Conservation (phyloP, 2,888 invertebrate genomes). For the Melanophora roralis region DNA sequence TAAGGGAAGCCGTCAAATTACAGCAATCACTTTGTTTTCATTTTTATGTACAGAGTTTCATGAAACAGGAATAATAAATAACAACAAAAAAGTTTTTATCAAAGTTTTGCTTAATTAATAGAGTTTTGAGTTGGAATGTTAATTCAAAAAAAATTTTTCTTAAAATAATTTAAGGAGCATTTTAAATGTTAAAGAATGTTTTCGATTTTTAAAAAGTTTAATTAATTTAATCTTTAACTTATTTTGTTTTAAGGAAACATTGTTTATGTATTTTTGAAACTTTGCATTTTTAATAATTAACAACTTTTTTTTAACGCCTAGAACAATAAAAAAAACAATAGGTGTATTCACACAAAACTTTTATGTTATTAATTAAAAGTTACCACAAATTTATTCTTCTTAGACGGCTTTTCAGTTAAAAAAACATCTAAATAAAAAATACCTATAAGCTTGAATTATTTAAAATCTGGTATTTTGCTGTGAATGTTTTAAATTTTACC, state of each 20-base stretch:
- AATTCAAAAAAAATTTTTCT: background rate
- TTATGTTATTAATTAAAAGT: no score
- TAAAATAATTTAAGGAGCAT: no score
- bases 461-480: no score
- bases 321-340: no score
- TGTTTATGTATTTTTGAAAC: background rate
- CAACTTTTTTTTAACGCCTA: background rate
- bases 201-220: no score
- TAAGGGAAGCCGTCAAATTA: constrained; percentile 37
- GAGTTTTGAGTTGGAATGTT: background rate
- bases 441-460: no score
- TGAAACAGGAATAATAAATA: background rate
- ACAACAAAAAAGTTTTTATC: background rate
- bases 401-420: no score
- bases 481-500: no score
- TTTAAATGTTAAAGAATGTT: background rate
- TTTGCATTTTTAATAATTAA: background rate
- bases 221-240: no score
- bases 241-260: background rate
- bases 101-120: background rate
- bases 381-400: no score
- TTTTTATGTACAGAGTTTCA: constrained; percentile 13
- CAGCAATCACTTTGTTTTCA: constrained; percentile 28
- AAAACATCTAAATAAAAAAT: no score
- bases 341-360: no score